Percentiles rank a stretch among this genome's conserved stretches.
Evolutionary conservation across 92 coral and sea anemone species (phyloP).

Genomic region (Muricea muricata): DNA sequence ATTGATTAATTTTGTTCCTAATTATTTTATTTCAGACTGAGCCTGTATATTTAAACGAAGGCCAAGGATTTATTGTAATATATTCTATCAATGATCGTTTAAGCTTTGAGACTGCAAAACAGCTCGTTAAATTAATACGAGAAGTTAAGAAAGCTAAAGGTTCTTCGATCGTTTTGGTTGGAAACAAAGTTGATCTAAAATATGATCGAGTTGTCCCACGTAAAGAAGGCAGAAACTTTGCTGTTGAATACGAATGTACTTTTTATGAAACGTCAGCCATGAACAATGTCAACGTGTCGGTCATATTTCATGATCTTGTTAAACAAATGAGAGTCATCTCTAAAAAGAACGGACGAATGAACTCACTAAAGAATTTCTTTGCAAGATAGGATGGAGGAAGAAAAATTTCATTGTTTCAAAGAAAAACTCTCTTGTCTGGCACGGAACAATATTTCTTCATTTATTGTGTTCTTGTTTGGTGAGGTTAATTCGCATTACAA

Average conservation of each 20-base stretch:
- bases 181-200: conserved; percentile 79
- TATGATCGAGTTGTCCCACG: conserved; percentile 79
- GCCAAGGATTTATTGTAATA: conserved; percentile 84
- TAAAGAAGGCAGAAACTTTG: conserved; percentile 79
- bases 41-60: conserved; percentile 84
- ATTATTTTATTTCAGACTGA: conserved; percentile 77
- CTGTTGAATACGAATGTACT: conserved; percentile 77
- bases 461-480: no score
- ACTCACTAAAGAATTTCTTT: conserved; percentile 32
- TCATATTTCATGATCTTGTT: conserved; percentile 77
- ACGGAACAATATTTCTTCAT: no score
- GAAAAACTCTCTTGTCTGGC: no score
- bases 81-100: conserved; percentile 81
- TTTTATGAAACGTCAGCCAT: conserved; percentile 88
- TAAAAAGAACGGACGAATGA: conserved; percentile 72
- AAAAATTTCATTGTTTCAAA: no score
- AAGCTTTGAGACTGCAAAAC: conserved; percentile 84
- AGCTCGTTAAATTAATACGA: conserved; percentile 82
- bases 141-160: conserved; percentile 84
- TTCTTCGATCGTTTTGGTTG: conserved; percentile 80
- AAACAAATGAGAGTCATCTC: conserved; percentile 76
- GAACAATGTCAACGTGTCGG: conserved; percentile 72
- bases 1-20: no score
- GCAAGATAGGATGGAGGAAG: background rate
- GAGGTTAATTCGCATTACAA: no score